Evolutionary conservation across 1,140 invertebrate species (phyloP).

Genomic region (Drosophila sturtevanti): DNA sequence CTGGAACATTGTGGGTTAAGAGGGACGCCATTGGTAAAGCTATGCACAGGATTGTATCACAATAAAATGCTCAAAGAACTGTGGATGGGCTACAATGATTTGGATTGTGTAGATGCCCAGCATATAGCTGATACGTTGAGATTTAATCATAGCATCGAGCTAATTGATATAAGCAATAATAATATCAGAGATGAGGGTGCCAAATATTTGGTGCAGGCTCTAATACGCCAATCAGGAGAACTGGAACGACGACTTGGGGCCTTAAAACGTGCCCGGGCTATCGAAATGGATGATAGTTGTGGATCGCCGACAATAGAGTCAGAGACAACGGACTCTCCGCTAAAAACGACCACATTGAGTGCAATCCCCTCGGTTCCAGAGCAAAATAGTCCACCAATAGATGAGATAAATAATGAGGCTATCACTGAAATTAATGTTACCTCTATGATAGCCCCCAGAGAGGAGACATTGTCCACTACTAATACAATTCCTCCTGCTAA

Average conservation of each 20-base stretch:
- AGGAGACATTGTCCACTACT: constrained; percentile 2
- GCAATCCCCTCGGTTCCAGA: background rate
- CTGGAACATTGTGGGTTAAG: constrained; percentile 89
- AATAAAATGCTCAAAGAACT: constrained; percentile 92
- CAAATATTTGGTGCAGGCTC: constrained; percentile 88
- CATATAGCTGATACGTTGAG: constrained; percentile 89
- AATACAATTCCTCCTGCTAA: constrained; percentile 23
- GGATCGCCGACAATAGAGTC: constrained; percentile 41
- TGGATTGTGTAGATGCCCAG: constrained; percentile 89
- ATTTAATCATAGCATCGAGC: constrained; percentile 88
- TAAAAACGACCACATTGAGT: background rate
- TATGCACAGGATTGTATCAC: constrained; percentile 90
- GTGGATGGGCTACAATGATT: constrained; percentile 91
- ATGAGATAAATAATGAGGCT: background rate
- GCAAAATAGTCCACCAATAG: background rate
- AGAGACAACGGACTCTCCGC: background rate
- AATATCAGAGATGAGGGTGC: constrained; percentile 89
- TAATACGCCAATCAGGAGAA: constrained; percentile 86
- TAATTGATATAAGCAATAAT: constrained; percentile 91
- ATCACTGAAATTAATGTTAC: background rate
- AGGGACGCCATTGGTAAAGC: constrained; percentile 86
- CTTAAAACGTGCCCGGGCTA: constrained; percentile 67
- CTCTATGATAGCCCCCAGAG: constrained; percentile 4
- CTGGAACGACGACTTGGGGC: constrained; percentile 67
- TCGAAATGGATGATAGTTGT: constrained; percentile 69